phyloP scores from a whole-genome alignment of 2,797 vertebrate genomes.

The Crypturellus tataupa region DNA sequence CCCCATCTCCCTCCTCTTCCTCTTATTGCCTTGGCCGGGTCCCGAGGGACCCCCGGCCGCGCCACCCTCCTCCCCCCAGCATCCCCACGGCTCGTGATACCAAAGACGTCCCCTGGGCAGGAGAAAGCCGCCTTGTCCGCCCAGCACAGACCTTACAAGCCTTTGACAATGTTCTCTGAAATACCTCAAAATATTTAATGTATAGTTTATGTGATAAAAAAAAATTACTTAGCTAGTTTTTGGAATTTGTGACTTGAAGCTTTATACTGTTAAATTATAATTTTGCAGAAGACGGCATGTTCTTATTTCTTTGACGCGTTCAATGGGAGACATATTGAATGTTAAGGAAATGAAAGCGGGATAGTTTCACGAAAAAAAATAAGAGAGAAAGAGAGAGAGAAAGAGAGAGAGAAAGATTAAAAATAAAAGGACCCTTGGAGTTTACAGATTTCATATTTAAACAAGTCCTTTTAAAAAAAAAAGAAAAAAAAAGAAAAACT shows the following conservation, averaged over 20 bases:
- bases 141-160: conserved; percentile 91
- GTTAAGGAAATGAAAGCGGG: conserved; percentile 86
- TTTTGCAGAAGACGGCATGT: conserved; percentile 86
- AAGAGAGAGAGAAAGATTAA: conserved; percentile 56
- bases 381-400: conserved; percentile 35
- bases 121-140: conserved; percentile 68
- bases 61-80: not conserved
- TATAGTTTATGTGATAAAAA: conserved; percentile 99
- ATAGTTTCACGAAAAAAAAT: conserved; percentile 78
- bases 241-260: conserved; percentile 99
- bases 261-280: conserved; percentile 98
- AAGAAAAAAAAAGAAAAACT: conserved; percentile 51
- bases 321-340: conserved; percentile 94
- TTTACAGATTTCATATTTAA: conserved; percentile 83
- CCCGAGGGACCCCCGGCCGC: not conserved
- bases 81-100: conserved; percentile 68
- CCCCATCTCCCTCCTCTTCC: not conserved
- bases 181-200: conserved; percentile 99
- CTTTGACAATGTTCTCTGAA: conserved; percentile 99
- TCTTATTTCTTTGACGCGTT: conserved; percentile 81
- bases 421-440: conserved; percentile 75
- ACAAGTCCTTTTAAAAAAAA: conserved; percentile 77
- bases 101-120: conserved; percentile 78
- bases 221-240: conserved; percentile 97
- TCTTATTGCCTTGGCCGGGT: not conserved